Percentiles rank a stretch among this genome's conserved stretches.
phyloP scores from a whole-genome alignment of 2,113 vertebrate species.

The Ochotona princeps region DNA sequence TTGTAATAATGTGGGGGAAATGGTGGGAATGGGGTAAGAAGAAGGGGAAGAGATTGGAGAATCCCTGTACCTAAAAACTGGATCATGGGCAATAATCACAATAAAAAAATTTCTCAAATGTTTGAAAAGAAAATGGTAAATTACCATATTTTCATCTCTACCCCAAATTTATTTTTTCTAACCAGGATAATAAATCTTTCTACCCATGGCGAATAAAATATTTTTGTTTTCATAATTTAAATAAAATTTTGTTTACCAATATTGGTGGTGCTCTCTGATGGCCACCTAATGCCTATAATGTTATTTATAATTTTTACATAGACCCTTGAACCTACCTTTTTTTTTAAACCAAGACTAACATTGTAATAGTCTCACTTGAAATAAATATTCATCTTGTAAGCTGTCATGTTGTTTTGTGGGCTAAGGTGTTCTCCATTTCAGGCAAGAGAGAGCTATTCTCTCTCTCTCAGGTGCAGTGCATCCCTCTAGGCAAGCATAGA shows the following conservation, averaged over 20 bases:
- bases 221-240: conserved; percentile 36
- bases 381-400: background rate
- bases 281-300: conserved; percentile 18
- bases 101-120: conserved; percentile 5
- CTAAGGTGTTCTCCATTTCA: conserved; percentile 16
- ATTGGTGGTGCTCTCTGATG: background rate
- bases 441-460: background rate
- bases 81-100: too few species aligned
- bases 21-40: too few species aligned
- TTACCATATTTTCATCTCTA: conserved; percentile 11
- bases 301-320: conserved; percentile 27
- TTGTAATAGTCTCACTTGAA: conserved; percentile 36
- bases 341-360: background rate
- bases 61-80: too few species aligned
- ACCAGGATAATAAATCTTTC: conserved; percentile 24
- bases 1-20: too few species aligned
- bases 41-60: too few species aligned
- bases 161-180: background rate
- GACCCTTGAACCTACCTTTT: background rate
- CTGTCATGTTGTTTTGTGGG: background rate
- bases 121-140: conserved; percentile 7
- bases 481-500: background rate
- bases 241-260: conserved; percentile 29
- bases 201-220: background rate
- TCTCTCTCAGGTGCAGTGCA: background rate